Percentiles rank a stretch among this genome's conserved stretches.
phyloP scores from a whole-genome alignment of 2,113 vertebrate species.

The Scomber japonicus region DNA sequence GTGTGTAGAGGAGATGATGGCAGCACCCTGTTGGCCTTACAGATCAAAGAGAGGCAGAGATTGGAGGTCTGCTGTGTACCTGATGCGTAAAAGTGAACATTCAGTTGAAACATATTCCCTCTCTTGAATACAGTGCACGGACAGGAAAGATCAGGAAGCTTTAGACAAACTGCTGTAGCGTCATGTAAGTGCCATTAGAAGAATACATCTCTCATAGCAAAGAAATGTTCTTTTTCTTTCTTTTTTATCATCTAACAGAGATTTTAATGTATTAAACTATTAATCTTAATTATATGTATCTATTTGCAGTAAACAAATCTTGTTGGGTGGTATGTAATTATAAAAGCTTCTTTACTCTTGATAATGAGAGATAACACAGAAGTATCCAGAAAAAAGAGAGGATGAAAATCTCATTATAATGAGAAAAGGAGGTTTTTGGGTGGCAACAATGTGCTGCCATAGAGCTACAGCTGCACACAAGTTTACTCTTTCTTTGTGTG shows the following conservation, averaged over 20 bases:
- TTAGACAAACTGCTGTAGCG: not conserved
- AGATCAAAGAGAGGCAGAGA: conserved; percentile 37
- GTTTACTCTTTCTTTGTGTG: conserved; percentile 49
- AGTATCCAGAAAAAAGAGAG: not conserved
- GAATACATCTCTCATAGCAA: not conserved
- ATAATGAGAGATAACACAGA: not conserved
- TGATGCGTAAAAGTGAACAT: conserved; percentile 15
- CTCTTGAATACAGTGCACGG: not conserved
- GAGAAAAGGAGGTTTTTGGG: not conserved
- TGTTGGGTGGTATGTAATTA: not conserved
- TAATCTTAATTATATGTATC: not conserved
- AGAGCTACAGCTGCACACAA: conserved; percentile 25
- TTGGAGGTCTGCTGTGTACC: conserved; percentile 37
- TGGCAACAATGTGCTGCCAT: not conserved
- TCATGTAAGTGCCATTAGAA: not conserved
- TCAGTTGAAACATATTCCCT: not conserved
- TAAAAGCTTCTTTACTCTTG: too few species aligned
- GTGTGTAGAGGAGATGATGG: conserved; percentile 27
- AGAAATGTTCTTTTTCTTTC: not conserved
- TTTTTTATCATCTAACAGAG: not conserved
- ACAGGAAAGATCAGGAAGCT: not conserved
- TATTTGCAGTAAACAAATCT: conserved; percentile 14
- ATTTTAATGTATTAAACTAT: conserved; percentile 10
- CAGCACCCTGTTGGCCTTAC: conserved; percentile 10
- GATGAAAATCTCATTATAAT: not conserved